Evolutionary conservation across 2,797 vertebrate genomes (phyloP), one percentile per base, ranked within the genome.

Genomic region (Xyrichtys novacula): DNA sequence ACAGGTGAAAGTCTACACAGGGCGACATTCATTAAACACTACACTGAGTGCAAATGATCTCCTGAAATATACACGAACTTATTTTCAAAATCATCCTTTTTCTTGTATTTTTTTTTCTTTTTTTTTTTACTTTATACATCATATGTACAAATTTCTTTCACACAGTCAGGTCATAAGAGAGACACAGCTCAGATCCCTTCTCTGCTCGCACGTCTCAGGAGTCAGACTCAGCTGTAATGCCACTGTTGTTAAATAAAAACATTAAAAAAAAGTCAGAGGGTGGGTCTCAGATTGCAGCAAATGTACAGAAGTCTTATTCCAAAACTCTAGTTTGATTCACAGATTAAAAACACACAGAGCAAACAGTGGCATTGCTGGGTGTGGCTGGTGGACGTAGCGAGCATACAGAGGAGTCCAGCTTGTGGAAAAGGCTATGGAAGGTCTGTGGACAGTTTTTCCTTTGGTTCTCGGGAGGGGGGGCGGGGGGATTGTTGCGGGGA

Each of bases 11-110:
- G 80, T 95, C 96, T 96, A 97, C 96, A 98, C 96, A 94, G 92
- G 94, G 94, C 93, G 93, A 96, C 96, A 95, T 96, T 96, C 95
- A 95, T 96, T 96, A 95, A 95, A 96, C 94, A 97, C 96, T 96
- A 97, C 96, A 97, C 93, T 86, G 95, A 98, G 96, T 97, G 96
- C 96, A 97, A 96, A 94, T 94, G 58, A 87, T 97, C 96, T 91
- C 78, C 70, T 96, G 91, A 96, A 96, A 97, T 97, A 96, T 98
- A 97, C 97, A 97, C 93, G 88, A 95, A 95, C 95, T 94, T 94
- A 93, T 95, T 93, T 94, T 94, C 90, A 91, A 91, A 91, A 90
- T 88, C 89, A 93, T 93, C 81, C 91, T 92, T 94, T 95, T 77
- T 67, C 62, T 76, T 53, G 31, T 71, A 65, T 73, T 70, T 65